Evolutionary conservation across 1,140 invertebrate species (phyloP), one percentile per base, ranked within the genome.

Genomic region (Phymorhynchus buccinoides): DNA sequence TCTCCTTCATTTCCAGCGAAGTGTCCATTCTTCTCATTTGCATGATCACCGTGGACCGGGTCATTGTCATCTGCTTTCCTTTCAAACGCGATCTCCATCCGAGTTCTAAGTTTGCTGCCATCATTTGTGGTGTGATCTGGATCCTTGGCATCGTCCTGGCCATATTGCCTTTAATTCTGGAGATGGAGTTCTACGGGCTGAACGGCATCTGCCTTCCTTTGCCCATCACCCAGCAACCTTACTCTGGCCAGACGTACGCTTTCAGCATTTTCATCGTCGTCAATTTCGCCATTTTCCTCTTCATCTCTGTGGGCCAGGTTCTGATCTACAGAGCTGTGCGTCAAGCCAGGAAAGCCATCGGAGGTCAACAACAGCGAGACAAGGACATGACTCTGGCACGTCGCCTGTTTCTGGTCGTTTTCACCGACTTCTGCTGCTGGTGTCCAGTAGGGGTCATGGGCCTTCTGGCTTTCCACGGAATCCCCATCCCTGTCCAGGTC

Each of bases 41-140:
- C 32, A 73, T 91, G 0, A 90, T 92, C 6, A 90, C 91, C 1
- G 27, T 90, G 14, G 91, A 92, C 79, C 80, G 91, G 6, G 86
- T 90, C 52, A 37, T 90, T 4, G 87, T 86, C 14, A 84, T 92
- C 44, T 86, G 89, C 18, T 91, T 88, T 81, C 90, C 91, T 1
- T 90, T 92, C 56, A 83, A 87, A 16, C 42, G 79, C 1, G 30
- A 80, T 4, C 6, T 73, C 14, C 71, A 87, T 12, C 42, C 84
- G 9, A 85, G 68, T 18, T 73, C 89, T 4, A 87, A 56, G 18
- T 75, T 83, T 18, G 44, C 83, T 14, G 18, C 44, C 27, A 6
- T 42, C 2, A 44, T 66, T 0, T 84, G 78, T 84, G 32, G 41
- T 41, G 6, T 82, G 12, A 62, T 78, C 3, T 87, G 86, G 86